A percentile compares a stretch with the other conserved stretches of the same genome.
These are phyloP conservation scores for Copidosoma floridanum DNA, from an alignment of 1,140 invertebrate species.

Conservation along the genomic window DNA sequence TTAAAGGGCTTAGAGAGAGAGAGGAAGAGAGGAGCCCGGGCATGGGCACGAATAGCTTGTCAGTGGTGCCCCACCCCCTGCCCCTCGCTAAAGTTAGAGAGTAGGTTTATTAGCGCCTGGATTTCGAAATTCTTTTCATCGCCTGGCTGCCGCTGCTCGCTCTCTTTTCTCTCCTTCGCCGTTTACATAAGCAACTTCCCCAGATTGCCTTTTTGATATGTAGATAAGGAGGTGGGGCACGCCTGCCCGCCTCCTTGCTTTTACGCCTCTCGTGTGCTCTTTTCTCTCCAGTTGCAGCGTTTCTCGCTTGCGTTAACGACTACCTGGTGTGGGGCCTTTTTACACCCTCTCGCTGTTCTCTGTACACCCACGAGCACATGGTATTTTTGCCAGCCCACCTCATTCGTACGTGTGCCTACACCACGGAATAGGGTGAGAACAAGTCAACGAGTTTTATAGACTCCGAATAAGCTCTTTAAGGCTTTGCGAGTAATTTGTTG, in stretches of 20 bases:
- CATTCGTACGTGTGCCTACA: no score
- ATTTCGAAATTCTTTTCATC: slow-evolving; percentile 58
- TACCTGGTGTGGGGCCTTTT: slow-evolving; percentile 8
- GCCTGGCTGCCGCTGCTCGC: slow-evolving; percentile 24
- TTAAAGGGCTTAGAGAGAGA: slow-evolving; percentile 52
- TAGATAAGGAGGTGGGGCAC: slow-evolving; percentile 51
- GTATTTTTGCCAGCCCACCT: no score
- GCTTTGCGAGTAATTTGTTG: slow-evolving; percentile 11
- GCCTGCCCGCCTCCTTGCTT: slow-evolving; percentile 35
- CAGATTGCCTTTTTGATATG: slow-evolving; percentile 60
- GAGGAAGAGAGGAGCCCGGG: no score
- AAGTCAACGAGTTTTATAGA: slow-evolving; percentile 18
- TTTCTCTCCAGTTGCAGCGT: no score
- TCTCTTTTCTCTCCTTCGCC: slow-evolving; percentile 26
- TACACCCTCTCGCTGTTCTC: no score
- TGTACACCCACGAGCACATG: no score
- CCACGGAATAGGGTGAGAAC: not conserved
- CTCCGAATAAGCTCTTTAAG: slow-evolving; percentile 25
- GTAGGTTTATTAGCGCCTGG: slow-evolving; percentile 57
- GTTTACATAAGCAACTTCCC: slow-evolving; percentile 59
- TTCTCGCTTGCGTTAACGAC: not conserved
- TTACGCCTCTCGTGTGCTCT: slow-evolving; percentile 53
- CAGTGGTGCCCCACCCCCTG: no score
- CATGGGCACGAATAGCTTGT: slow-evolving; percentile 52
- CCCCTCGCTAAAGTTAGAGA: slow-evolving; percentile 41